Evolutionary conservation across 2,797 vertebrate genomes (phyloP).

Genomic region (Gallinago nigripennis): DNA sequence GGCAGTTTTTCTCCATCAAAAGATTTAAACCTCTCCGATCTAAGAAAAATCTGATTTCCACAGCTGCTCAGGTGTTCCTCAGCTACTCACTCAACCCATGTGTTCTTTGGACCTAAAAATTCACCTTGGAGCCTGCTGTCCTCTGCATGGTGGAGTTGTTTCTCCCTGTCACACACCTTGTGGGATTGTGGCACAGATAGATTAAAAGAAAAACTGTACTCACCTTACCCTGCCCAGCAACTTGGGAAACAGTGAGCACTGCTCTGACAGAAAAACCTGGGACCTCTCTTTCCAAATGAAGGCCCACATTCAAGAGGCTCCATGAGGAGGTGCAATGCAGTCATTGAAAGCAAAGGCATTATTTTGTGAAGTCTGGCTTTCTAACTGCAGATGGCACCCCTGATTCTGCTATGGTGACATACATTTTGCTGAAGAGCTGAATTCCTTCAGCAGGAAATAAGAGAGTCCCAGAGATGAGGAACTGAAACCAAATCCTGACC

Average conservation of each 20-base stretch:
- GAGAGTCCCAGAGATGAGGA: neutral
- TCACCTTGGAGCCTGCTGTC: neutral
- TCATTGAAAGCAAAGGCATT: neutral
- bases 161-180: neutral
- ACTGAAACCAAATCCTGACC: constrained; percentile 48
- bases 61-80: neutral
- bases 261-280: neutral
- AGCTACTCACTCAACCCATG: neutral
- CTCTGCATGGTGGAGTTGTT: neutral
- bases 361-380: neutral
- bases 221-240: neutral
- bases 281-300: neutral
- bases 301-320: neutral
- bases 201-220: neutral
- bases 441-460: constrained; percentile 7
- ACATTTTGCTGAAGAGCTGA: constrained; percentile 18
- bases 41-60: neutral
- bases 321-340: neutral
- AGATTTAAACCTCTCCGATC: neutral
- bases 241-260: neutral
- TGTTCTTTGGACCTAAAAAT: neutral
- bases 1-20: neutral
- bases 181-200: neutral
- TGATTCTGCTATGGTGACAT: neutral
- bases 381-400: constrained; percentile 23